phyloP scores from a whole-genome alignment of 2,888 invertebrate species.

The Oscheius onirici region DNA sequence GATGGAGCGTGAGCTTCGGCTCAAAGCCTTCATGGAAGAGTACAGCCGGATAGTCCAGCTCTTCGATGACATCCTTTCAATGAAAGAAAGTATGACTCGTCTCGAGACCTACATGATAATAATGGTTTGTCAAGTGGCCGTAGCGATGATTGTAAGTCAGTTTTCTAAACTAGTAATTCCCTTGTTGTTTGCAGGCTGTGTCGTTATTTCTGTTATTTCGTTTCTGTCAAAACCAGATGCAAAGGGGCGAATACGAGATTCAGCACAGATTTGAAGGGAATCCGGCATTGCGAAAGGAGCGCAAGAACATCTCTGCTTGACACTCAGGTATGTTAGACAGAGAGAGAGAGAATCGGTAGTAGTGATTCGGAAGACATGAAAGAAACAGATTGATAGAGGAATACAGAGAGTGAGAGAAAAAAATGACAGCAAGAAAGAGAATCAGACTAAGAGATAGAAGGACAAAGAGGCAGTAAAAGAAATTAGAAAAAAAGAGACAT shows the following conservation, averaged over 20 bases:
- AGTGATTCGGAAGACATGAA: too few species aligned
- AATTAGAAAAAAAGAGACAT: too few species aligned
- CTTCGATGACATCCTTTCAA: constrained; percentile 53
- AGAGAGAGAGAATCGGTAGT: too few species aligned
- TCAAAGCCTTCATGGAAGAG: constrained; percentile 57
- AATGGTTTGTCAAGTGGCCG: constrained; percentile 55
- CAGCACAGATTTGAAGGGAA: constrained; percentile 43
- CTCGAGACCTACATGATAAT: constrained; percentile 57
- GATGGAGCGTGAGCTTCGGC: constrained; percentile 53
- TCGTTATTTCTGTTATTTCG: constrained; percentile 49
- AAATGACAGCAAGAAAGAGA: too few species aligned
- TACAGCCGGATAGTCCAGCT: constrained; percentile 46
- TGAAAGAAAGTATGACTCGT: constrained; percentile 55
- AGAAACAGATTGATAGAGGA: too few species aligned
- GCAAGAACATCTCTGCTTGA: constrained; percentile 21
- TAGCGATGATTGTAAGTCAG: constrained; percentile 46
- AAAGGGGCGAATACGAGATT: constrained; percentile 52
- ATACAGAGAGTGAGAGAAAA: too few species aligned
- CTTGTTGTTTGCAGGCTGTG: constrained; percentile 43
- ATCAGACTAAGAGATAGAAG: too few species aligned
- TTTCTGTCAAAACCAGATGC: constrained; percentile 52
- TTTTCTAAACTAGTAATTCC: neutral
- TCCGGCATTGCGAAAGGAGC: constrained; percentile 18
- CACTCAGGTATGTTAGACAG: neutral
- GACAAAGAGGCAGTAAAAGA: too few species aligned